A percentile compares a stretch with the other conserved stretches of the same genome.
Conservation (phyloP, 2,113 vertebrate species). For the Heptranchias perlo region DNA sequence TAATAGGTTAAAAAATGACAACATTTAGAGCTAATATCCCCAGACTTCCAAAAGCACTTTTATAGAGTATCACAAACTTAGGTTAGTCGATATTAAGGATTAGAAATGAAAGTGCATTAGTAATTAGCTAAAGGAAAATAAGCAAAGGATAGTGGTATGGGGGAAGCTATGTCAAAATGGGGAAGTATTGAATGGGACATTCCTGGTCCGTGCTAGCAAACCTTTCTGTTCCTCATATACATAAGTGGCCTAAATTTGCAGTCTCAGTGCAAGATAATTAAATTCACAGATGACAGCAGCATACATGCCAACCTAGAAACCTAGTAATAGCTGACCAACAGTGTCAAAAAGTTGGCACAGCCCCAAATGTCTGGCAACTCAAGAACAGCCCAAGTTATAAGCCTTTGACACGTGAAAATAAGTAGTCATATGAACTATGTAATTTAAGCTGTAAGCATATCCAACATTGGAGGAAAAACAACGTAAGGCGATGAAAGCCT, state of each 20-base stretch:
- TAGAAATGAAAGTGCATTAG: background rate
- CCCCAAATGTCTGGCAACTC: background rate
- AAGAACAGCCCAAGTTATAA: background rate
- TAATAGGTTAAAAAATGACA: too few relatives aligned
- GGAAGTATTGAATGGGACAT: background rate
- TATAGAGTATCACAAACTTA: background rate
- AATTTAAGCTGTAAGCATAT: background rate
- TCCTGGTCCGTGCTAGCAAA: background rate
- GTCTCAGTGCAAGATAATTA: background rate
- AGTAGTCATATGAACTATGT: background rate
- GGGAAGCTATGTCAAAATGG: background rate
- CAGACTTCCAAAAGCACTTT: too few relatives aligned
- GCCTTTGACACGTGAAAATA: background rate
- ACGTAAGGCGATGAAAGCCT: background rate
- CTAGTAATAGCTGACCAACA: background rate
- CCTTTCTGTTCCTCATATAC: background rate
- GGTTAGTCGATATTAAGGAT: background rate
- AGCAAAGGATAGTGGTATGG: background rate
- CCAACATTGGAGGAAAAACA: background rate
- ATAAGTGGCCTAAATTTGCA: background rate
- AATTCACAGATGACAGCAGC: background rate
- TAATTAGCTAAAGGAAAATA: background rate
- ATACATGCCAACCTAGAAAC: background rate
- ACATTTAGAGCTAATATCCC: too few relatives aligned
- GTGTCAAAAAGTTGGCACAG: background rate